A percentile compares a stretch with the other conserved stretches of the same genome.
Conservation (phyloP, 64 coral and sea anemone genomes). For the Pocillopora verrucosa region DNA sequence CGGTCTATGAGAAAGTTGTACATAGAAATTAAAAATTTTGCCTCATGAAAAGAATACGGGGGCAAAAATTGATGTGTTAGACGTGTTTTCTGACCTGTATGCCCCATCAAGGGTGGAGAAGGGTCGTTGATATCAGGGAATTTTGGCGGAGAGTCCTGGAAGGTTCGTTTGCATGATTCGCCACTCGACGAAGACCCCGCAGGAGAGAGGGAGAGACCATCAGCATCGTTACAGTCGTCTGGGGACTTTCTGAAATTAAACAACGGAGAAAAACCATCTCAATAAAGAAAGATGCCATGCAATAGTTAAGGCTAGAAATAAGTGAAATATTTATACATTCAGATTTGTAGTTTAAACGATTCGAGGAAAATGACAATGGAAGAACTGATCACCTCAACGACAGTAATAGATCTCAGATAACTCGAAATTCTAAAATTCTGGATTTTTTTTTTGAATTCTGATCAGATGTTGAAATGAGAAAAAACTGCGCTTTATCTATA, state of each 20-base stretch:
- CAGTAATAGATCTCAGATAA: no score
- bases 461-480: no score
- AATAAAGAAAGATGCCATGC: not conserved
- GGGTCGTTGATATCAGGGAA: conserved; percentile 45
- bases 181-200: conserved; percentile 36
- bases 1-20: not conserved
- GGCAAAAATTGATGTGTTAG: not conserved
- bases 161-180: conserved; percentile 54
- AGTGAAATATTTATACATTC: not conserved
- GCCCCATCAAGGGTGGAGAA: conserved; percentile 50
- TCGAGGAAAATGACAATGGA: no score
- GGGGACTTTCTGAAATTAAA: conserved; percentile 17
- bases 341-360: no score
- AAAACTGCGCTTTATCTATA: no score
- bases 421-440: no score
- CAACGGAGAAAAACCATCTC: not conserved
- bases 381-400: no score
- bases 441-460: no score
- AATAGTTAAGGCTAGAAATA: not conserved
- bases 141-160: conserved; percentile 56
- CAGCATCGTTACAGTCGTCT: conserved; percentile 43
- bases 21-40: not conserved
- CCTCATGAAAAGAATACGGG: not conserved
- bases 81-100: conserved; percentile 2
- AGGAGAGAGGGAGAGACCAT: conserved; percentile 41